These are phyloP conservation scores for Drosophila suzukii DNA, from an alignment of 1,140 invertebrate genomes.

Conservation along the genomic window DNA sequence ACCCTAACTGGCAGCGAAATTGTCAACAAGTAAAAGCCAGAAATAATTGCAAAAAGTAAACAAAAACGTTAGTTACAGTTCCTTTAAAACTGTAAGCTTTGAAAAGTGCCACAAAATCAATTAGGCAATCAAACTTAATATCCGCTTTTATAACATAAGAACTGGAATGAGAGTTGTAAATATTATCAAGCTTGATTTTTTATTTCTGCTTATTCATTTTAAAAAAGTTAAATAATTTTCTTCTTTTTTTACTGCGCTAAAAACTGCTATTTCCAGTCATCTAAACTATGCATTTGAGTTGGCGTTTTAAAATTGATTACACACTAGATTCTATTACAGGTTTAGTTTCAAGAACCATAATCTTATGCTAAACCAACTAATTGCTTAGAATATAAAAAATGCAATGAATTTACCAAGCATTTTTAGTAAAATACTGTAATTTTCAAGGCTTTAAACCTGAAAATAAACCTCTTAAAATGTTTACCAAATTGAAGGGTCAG, in stretches of 20 bases:
- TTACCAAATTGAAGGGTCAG: not conserved
- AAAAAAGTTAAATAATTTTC: not conserved
- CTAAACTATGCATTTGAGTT: not conserved
- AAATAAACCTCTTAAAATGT: not conserved
- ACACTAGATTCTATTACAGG: conserved; percentile 1
- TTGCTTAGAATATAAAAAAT: not conserved
- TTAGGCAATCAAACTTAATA: not conserved
- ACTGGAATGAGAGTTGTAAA: not conserved
- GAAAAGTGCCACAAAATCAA: conserved; percentile 4
- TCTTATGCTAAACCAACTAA: conserved; percentile 16
- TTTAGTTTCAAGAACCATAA: conserved; percentile 18
- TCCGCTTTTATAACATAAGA: too few species aligned
- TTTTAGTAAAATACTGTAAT: not conserved
- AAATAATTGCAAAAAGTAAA: conserved; percentile 10
- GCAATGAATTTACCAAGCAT: not conserved
- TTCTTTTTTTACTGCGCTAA: not conserved
- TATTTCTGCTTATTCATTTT: not conserved
- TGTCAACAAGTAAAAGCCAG: conserved; percentile 9
- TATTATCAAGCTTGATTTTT: not conserved
- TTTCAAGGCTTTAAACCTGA: too few species aligned
- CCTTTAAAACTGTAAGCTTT: not conserved
- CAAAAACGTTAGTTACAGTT: not conserved
- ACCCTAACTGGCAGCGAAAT: conserved; percentile 44
- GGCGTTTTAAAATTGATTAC: conserved; percentile 8
- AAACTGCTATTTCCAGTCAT: not conserved